These are phyloP conservation scores for Pyrgus malvae DNA, from an alignment of 2,888 invertebrate genomes.

Conservation along the genomic window DNA sequence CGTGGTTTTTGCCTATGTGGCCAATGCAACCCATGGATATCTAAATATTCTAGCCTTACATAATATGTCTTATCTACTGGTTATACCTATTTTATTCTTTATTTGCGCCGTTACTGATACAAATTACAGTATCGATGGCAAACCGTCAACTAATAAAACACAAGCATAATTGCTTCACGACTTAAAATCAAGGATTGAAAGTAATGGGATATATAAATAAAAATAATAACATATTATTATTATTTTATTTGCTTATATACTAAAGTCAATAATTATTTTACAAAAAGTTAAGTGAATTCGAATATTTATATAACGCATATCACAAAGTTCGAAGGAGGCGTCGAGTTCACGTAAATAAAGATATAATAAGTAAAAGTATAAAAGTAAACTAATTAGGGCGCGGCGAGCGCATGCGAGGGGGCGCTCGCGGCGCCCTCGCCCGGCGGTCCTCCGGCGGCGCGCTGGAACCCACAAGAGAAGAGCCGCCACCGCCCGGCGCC, in stretches of 20 bases:
- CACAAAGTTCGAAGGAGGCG: slow-evolving; percentile 79
- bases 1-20: too few species aligned
- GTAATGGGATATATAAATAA: slow-evolving; percentile 30
- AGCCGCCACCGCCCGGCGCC: slow-evolving; percentile 77
- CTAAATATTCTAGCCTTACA: too few species aligned
- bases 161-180: too few species aligned
- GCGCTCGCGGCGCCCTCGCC: slow-evolving; percentile 73
- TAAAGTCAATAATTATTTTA: slow-evolving; percentile 71
- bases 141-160: too few species aligned
- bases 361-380: slow-evolving; percentile 54
- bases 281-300: slow-evolving; percentile 75
- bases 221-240: slow-evolving; percentile 54
- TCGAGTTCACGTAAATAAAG: slow-evolving; percentile 70
- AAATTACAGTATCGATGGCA: too few species aligned
- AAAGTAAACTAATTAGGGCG: slow-evolving; percentile 62
- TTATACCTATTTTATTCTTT: too few species aligned
- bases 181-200: too few species aligned
- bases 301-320: slow-evolving; percentile 76
- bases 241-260: slow-evolving; percentile 50
- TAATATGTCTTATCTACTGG: too few species aligned
- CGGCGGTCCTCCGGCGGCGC: slow-evolving; percentile 79
- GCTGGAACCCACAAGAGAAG: slow-evolving; percentile 69
- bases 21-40: too few species aligned
- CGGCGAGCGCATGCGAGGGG: slow-evolving; percentile 69
- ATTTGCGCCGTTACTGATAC: too few species aligned